Evolutionary conservation across 2,888 invertebrate species (phyloP), one percentile per base, ranked within the genome.

Genomic region (Trichopria drosophilae): DNA sequence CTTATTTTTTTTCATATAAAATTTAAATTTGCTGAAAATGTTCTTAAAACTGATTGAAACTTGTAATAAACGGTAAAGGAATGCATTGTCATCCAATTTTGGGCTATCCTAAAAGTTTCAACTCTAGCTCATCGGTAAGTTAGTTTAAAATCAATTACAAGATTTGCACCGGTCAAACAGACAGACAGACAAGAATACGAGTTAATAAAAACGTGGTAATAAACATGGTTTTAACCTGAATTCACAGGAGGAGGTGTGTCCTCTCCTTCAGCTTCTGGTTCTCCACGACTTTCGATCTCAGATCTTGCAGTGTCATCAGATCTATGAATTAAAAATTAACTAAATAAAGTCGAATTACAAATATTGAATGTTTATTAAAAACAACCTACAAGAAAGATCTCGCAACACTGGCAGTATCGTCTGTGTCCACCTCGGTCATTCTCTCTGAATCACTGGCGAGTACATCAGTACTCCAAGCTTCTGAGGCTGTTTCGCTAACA

Each of bases 381-480:
- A 10, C 24, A 24, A 34, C 10, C 32, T 3, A 18, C 7, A 16
- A 35, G 28, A 36, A 61, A 51, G 68, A 78, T 71, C 82, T 78
- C 3, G 84, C 82, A 12, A 85, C 83, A 64, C 84, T 84, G 1
- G 80, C 81, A 2, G 81, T 79, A 62, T 85, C 85, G 63, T 85
- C 85, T 16, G 83, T 84, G 64, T 87, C 87, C 9, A 88, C 88
- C 80, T 96, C 95, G 0, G 90, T 90, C 64, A 94, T 81, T 49
- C 95, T 83, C 65, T 93, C 92, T 15, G 93, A 93, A 74, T 96
- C 96, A 2, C 93, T 94, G 0, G 90, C 88, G 35, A 94, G 78
- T 12, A 97, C 97, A 76, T 98, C 97, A 49, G 95, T 96, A 67
- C 95, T 95, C 98, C 98, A 98, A 0, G 95, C 95, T 77, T 98